Evolutionary conservation across 2,888 invertebrate genomes (phyloP), one percentile per base, ranked within the genome.

Genomic region (Taenaris catops): DNA sequence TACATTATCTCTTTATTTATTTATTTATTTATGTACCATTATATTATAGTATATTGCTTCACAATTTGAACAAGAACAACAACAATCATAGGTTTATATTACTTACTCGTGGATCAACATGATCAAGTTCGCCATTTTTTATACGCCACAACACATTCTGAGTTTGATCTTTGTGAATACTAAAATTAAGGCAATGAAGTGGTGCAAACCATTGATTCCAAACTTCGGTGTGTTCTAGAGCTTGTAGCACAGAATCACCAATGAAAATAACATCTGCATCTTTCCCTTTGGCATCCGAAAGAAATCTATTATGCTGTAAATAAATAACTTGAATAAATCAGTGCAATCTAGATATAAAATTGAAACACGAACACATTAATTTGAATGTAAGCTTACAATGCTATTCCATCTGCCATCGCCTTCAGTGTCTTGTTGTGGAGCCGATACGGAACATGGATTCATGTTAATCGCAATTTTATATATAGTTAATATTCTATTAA

Each of bases 121-220:
- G 91, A 66, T 97, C 96, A 55, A 97, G 80, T 78, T 96, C 96
- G 31, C 96, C 97, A 81, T 97, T 95, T 62, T 91, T 89, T 25
- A 97, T 91, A 55, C 97, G 89, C 97, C 97, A 97, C 19, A 97
- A 81, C 6, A 97, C 92, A 88, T 97, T 92, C 69, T 97, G 94
- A 18, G 95, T 94, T 65, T 92, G 91, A 76, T 97, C 97, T 46
- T 92, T 93, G 51, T 95, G 93, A 60, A 97, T 94, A 54, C 96
- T 96, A 80, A 96, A 95, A 75, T 97, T 97, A 52, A 97, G 90
- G 66, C 95, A 94, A 74, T 97, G 97, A 66, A 97, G 88, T 1
- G 96, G 97, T 37, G 94, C 96, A 89, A 96, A 96, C 84, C 94
- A 91, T 57, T 94, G 93, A 64, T 94, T 93, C 96, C 96, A 97